Evolutionary conservation across 2,797 vertebrate species (phyloP).

Genomic region (Dipus sagitta): DNA sequence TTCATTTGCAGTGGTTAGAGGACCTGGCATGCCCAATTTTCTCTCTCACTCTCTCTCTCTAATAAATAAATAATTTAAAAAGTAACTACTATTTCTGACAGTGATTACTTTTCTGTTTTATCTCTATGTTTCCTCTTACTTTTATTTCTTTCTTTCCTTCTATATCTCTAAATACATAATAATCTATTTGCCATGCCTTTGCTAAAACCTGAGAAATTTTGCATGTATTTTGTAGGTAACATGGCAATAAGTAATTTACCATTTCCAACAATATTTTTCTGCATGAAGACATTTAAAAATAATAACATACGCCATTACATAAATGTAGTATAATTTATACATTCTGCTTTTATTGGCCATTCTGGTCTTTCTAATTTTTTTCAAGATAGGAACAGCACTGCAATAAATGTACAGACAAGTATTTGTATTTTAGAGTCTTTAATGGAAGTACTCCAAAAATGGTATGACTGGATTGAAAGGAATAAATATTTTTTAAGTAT

Average conservation of each 20-base stretch:
- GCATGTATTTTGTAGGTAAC: background rate
- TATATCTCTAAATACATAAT: background rate
- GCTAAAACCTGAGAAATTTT: background rate
- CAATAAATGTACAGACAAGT: background rate
- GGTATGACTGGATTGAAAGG: background rate
- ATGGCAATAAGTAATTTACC: background rate
- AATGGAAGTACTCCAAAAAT: background rate
- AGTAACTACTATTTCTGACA: background rate
- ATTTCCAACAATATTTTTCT: background rate
- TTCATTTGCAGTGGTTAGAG: no score
- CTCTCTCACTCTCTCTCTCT: no score
- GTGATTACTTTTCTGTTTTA: background rate
- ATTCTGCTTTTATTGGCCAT: background rate
- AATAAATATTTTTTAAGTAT: background rate
- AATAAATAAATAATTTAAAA: background rate
- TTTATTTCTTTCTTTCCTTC: background rate
- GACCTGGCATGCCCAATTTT: no score
- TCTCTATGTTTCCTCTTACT: background rate
- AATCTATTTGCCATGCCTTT: background rate
- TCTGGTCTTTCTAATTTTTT: conserved; percentile 9
- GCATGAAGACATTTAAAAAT: background rate
- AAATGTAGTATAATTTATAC: background rate
- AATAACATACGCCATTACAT: background rate
- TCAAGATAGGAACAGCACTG: conserved; percentile 1
- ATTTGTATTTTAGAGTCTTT: background rate